phyloP scores from a whole-genome alignment of 2,797 vertebrate genomes.

The Euphonia xanthogaster region DNA sequence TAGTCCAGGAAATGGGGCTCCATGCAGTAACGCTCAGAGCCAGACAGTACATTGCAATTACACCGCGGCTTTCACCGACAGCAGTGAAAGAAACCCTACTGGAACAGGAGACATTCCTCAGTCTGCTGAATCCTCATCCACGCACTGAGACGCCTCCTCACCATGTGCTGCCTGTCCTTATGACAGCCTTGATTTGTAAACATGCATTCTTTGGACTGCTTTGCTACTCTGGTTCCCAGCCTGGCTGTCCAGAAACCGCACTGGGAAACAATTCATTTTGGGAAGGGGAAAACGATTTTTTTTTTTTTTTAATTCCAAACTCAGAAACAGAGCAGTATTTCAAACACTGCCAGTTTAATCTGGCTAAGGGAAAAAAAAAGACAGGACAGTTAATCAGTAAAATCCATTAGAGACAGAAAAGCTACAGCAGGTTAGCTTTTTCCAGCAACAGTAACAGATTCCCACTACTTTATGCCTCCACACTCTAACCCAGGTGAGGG shows the following conservation, averaged over 20 bases:
- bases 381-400: conserved; percentile 2
- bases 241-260: conserved; percentile 19
- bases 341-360: conserved; percentile 1
- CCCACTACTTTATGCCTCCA: background rate
- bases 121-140: background rate
- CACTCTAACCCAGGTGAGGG: background rate
- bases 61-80: background rate
- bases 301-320: background rate
- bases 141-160: background rate
- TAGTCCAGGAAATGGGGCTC: conserved; percentile 3
- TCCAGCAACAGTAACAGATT: background rate
- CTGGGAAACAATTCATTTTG: background rate
- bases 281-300: background rate
- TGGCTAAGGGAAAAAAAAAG: background rate
- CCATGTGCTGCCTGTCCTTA: background rate
- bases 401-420: conserved; percentile 30
- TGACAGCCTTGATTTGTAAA: background rate
- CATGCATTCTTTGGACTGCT: conserved; percentile 46
- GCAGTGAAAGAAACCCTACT: background rate
- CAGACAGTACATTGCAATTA: background rate
- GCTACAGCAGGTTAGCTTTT: conserved; percentile 10
- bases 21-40: background rate
- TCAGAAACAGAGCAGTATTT: background rate
- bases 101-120: background rate
- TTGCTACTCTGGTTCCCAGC: conserved; percentile 1